Evolutionary conservation across 2,888 invertebrate species (phyloP).

Genomic region (Ectropis crepuscularia): DNA sequence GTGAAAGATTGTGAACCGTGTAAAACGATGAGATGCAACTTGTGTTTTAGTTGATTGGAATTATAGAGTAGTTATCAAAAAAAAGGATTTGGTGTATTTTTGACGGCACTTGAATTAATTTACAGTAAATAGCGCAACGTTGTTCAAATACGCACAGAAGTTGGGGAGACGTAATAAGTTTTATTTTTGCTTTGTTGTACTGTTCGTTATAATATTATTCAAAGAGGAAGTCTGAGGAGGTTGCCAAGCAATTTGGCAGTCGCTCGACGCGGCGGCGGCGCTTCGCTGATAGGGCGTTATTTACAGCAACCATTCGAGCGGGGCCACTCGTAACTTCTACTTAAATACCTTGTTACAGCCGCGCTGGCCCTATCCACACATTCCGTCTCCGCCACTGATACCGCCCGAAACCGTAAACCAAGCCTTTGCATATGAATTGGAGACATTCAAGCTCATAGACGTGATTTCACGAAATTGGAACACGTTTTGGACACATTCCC

Average conservation of each 20-base stretch:
- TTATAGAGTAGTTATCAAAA: too few relatives aligned
- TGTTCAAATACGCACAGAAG: constrained; percentile 39
- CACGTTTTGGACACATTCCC: constrained; percentile 29
- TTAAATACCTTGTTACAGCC: constrained; percentile 75
- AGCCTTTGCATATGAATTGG: constrained; percentile 44
- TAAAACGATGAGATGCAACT: too few relatives aligned
- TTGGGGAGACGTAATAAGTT: constrained; percentile 53
- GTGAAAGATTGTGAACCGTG: too few relatives aligned
- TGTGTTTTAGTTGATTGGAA: too few relatives aligned
- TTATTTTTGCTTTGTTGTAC: constrained; percentile 72
- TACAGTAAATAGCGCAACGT: constrained; percentile 19
- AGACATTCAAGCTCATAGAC: constrained; percentile 23
- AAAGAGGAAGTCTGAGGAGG: constrained; percentile 78
- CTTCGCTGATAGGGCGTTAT: constrained; percentile 75
- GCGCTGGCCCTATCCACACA: constrained; percentile 52
- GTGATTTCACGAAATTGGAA: constrained; percentile 35
- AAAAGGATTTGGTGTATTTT: too few relatives aligned
- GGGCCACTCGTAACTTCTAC: constrained; percentile 74
- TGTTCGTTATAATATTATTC: constrained; percentile 78
- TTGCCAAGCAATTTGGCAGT: constrained; percentile 82
- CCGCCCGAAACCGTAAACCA: constrained; percentile 52
- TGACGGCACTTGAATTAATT: constrained; percentile 1
- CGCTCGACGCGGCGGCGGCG: constrained; percentile 60
- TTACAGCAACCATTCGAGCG: constrained; percentile 73
- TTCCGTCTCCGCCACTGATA: constrained; percentile 50